Evolutionary conservation across 1,140 invertebrate genomes (phyloP), one percentile per base, ranked within the genome.

Genomic region (Drosophila setifemur): DNA sequence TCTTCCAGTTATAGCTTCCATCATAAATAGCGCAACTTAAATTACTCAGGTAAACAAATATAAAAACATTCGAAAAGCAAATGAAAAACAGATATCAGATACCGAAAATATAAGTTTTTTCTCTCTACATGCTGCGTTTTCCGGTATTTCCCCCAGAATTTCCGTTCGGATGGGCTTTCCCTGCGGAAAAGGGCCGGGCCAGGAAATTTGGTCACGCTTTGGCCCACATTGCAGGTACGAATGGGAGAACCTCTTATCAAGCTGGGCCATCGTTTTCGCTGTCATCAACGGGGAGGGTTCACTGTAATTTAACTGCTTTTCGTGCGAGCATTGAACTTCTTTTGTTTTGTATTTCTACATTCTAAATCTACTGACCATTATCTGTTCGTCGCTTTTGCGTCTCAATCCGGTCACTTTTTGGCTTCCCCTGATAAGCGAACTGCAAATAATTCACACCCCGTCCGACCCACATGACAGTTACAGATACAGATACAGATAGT

Each of bases 391-490:
- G 52, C 61, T 64, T 39, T 29, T 47, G 19, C 57, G 43, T 39
- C 43, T 64, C 14, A 48, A 48, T 63, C 57, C 57, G 42, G 25
- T 48, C 31, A 48, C 33, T 63, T 64, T 64, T 47, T 33, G 57
- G 57, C 57, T 64, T 28, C n/a, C 21, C 29, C 26, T 21, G 60
- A 63, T 64, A 61, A 61, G 43, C 28, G 23, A 25, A 61, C 28
- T 40, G 55, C 45, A 31, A 57, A 53, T 64, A 61, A 53, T 61
- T 61, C 57, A 61, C 57, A 61, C 57, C 57, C 57, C 12, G 57
- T 50, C 40, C 50, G 54, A 33, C 19, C 6, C 7, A n/a, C n/a
- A n/a, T n/a, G n/a, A n/a, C n/a, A n/a, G n/a, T n/a, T n/a, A n/a
- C n/a, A n/a, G n/a, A n/a, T n/a, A n/a, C 11, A 12, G 37, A 61